phyloP scores from a whole-genome alignment of 2,797 vertebrate genomes.

The Cyprinodon diabolis region DNA sequence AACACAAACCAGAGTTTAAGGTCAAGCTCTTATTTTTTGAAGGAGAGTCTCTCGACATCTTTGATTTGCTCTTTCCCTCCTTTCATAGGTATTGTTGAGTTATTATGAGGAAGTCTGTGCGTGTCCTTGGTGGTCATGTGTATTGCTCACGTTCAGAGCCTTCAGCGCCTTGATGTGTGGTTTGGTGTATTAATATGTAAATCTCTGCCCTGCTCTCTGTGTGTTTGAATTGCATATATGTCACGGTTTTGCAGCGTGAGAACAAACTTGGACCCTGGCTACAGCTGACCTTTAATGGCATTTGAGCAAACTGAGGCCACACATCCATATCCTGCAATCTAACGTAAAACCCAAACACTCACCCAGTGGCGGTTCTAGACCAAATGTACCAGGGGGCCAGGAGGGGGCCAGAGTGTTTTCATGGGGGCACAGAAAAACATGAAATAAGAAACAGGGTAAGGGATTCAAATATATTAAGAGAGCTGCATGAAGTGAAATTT shows the following conservation, averaged over 20 bases:
- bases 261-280: conserved; percentile 37
- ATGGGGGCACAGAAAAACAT: too few relatives aligned
- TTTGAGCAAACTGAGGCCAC: conserved; percentile 52
- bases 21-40: too few relatives aligned
- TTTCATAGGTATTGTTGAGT: neutral
- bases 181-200: conserved; percentile 13
- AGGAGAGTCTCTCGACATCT: neutral
- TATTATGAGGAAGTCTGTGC: neutral
- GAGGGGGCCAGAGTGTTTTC: too few relatives aligned
- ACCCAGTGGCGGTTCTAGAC: too few relatives aligned
- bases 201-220: conserved; percentile 13
- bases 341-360: conserved; percentile 24
- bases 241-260: conserved; percentile 29
- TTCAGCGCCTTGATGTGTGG: conserved; percentile 1
- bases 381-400: too few relatives aligned
- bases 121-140: conserved; percentile 31
- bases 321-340: conserved; percentile 43
- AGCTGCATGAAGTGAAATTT: too few relatives aligned
- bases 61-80: neutral
- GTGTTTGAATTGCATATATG: conserved; percentile 20
- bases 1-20: neutral
- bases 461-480: too few relatives aligned
- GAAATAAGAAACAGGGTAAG: too few relatives aligned
- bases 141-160: conserved; percentile 1
- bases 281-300: conserved; percentile 66